Evolutionary conservation across 2,888 invertebrate species (phyloP).

Genomic region (Drosophila mimica): DNA sequence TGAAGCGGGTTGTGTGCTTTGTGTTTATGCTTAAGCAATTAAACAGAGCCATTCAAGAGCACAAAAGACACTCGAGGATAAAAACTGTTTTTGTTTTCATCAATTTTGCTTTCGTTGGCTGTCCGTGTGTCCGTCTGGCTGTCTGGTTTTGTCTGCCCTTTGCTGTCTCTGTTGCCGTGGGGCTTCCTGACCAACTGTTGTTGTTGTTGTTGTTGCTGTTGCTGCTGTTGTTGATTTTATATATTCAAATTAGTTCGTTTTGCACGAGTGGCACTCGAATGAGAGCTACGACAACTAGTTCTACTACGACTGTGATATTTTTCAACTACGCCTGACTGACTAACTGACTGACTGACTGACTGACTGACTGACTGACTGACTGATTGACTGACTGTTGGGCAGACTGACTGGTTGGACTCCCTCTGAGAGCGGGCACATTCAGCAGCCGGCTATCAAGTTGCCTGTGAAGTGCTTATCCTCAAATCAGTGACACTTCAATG

Average conservation of each 20-base stretch:
- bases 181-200: conserved; percentile 39
- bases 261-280: conserved; percentile 80
- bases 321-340: conserved; percentile 64
- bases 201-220: conserved; percentile 17
- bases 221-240: conserved; percentile 71
- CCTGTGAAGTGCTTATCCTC: conserved; percentile 81
- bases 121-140: neutral
- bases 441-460: conserved; percentile 77
- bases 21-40: conserved; percentile 59
- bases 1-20: conserved; percentile 22
- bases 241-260: conserved; percentile 82
- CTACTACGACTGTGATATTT: conserved; percentile 61
- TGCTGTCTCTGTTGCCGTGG: conserved; percentile 33
- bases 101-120: conserved; percentile 45
- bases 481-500: conserved; percentile 82
- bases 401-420: conserved; percentile 34
- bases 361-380: conserved; percentile 32
- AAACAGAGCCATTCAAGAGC: conserved; percentile 51
- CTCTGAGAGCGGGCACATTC: conserved; percentile 48
- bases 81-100: conserved; percentile 67
- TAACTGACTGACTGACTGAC: conserved; percentile 8
- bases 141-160: conserved; percentile 29
- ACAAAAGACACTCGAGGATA: conserved; percentile 53
- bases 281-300: conserved; percentile 56
- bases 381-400: conserved; percentile 35